Evolutionary conservation across 2,113 vertebrate species (phyloP).

Genomic region (Casuarius casuarius): DNA sequence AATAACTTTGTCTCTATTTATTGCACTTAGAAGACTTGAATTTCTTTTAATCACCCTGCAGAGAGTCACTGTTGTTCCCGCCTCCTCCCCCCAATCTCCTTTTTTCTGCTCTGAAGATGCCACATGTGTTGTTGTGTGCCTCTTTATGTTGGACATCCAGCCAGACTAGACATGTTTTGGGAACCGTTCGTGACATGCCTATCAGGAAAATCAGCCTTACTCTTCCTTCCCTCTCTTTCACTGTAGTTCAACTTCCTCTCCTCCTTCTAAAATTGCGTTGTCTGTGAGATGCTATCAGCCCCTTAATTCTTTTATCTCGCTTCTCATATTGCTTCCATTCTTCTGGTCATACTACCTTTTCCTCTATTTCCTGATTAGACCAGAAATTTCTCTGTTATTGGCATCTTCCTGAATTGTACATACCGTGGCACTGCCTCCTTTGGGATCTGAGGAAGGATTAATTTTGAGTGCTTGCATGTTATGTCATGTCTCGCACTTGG

Average conservation of each 20-base stretch:
- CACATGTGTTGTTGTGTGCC: not conserved
- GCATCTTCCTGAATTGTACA: not conserved
- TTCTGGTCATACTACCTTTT: not conserved
- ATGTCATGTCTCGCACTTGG: slow-evolving; percentile 34
- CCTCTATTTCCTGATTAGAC: slow-evolving; percentile 1
- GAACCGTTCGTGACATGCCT: slow-evolving; percentile 50
- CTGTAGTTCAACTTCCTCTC: not conserved
- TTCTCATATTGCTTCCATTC: slow-evolving; percentile 30
- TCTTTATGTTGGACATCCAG: not conserved
- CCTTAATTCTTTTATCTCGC: slow-evolving; percentile 21
- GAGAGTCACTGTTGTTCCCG: not conserved
- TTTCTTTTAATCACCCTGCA: not conserved
- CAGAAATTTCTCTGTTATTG: not conserved
- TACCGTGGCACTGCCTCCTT: slow-evolving; percentile 36
- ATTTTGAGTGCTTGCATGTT: not conserved
- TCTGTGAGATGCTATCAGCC: slow-evolving; percentile 25
- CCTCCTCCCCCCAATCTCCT: not conserved
- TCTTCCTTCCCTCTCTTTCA: slow-evolving; percentile 43
- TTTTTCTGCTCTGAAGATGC: not conserved
- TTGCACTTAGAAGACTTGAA: not conserved
- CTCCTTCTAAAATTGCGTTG: slow-evolving; percentile 14
- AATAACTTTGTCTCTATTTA: not conserved
- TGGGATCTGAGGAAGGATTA: slow-evolving; percentile 40
- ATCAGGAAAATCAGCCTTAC: slow-evolving; percentile 53
- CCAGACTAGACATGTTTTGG: not conserved